Evolutionary conservation across 2,888 invertebrate genomes (phyloP).

Genomic region (Cataglyphis altisquamis): DNA sequence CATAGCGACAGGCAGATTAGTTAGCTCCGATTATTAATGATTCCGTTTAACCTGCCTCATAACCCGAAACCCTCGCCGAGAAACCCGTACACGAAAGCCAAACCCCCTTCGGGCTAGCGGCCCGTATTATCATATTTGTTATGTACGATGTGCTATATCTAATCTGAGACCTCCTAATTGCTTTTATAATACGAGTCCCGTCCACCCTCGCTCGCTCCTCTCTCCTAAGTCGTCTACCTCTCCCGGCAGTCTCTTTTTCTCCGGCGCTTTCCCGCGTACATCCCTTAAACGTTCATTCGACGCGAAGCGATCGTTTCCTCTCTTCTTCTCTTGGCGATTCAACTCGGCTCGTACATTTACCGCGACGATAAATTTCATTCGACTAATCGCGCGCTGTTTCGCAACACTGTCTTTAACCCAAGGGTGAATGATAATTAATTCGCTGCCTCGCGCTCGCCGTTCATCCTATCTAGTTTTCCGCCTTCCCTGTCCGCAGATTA

Average conservation of each 20-base stretch:
- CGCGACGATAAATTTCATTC: constrained; percentile 71
- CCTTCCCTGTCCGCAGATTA: constrained; percentile 11
- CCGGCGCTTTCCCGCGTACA: constrained; percentile 45
- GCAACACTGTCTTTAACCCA: constrained; percentile 57
- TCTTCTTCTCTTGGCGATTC: constrained; percentile 35
- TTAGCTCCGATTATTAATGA: constrained; percentile 89
- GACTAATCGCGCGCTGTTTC: constrained; percentile 66
- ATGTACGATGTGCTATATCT: constrained; percentile 85
- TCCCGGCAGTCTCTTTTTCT: constrained; percentile 25
- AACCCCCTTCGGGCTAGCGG: constrained; percentile 81
- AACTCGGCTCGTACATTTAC: constrained; percentile 53
- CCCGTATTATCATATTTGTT: constrained; percentile 85
- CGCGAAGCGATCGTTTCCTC: constrained; percentile 42
- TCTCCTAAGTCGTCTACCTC: constrained; percentile 10
- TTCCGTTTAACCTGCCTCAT: constrained; percentile 88
- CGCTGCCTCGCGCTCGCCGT: constrained; percentile 45
- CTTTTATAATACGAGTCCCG: constrained; percentile 83
- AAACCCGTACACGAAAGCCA: constrained; percentile 69
- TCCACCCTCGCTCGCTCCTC: constrained; percentile 2
- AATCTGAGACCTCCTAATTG: constrained; percentile 85
- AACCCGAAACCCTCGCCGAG: constrained; percentile 84
- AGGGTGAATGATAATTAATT: constrained; percentile 70
- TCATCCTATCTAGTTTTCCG: constrained; percentile 57
- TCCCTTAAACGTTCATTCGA: constrained; percentile 64
- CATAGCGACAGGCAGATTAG: constrained; percentile 88